Percentiles rank a stretch among this genome's conserved stretches.
These are phyloP conservation scores for Gastrophryne carolinensis DNA, from an alignment of 2,797 vertebrate genomes.

Conservation along the genomic window DNA sequence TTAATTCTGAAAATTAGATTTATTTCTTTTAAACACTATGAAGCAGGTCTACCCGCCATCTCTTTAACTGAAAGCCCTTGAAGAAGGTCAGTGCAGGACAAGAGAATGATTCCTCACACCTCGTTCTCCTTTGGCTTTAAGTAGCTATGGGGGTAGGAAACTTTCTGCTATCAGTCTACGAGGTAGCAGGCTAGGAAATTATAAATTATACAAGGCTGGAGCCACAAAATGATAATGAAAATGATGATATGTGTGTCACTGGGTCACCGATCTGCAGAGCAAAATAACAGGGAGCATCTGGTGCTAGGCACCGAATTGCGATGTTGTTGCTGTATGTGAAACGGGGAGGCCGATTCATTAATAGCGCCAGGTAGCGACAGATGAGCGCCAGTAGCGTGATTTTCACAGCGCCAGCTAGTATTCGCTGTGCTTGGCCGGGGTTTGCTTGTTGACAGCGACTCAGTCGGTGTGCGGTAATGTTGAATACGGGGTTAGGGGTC, in stretches of 20 bases:
- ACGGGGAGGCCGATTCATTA: too few relatives aligned
- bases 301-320: too few relatives aligned
- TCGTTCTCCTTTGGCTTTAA: neutral
- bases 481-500: too few relatives aligned
- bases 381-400: too few relatives aligned
- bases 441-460: too few relatives aligned
- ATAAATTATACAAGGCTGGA: neutral
- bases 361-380: too few relatives aligned
- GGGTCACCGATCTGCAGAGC: neutral
- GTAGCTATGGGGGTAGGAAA: neutral
- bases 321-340: too few relatives aligned
- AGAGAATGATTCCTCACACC: neutral
- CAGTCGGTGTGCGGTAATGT: too few relatives aligned
- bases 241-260: neutral
- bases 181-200: neutral
- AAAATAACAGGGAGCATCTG: too few relatives aligned
- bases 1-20: conserved; percentile 29
- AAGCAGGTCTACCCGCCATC: neutral
- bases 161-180: neutral
- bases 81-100: neutral
- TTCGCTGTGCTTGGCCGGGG: too few relatives aligned
- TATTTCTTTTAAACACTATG: conserved; percentile 10
- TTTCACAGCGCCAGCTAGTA: too few relatives aligned
- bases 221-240: neutral
- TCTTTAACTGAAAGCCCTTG: neutral